Evolutionary conservation across 2,113 vertebrate genomes (phyloP), one percentile per base, ranked within the genome.

Genomic region (Rutilus rutilus): DNA sequence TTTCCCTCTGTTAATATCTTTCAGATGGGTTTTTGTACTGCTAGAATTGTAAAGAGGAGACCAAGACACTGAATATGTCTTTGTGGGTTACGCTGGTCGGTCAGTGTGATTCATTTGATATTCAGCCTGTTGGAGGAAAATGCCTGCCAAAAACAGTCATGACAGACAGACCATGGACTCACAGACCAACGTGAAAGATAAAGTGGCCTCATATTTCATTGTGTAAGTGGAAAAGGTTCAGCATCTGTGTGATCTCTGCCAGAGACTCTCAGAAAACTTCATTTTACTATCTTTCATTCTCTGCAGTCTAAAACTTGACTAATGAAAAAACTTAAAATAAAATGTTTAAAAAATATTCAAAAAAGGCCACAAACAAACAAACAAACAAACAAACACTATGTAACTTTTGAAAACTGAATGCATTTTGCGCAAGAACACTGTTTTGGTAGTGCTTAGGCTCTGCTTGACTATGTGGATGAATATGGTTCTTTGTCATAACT

Each of bases 1-100:
- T 89, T 90, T 91, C 89, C 87, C 85, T 57, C 87, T n/a, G 84
- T 65, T 86, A 90, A 91, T 65, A 82, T 83, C 82, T 84, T 79
- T 87, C 71, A 57, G 86, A 82, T 69, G 83, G 50, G 88, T 88
- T 69, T 65, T 65, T 15, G n/a, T 73, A 57, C 67, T 71, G 67
- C 19, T 23, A 91, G 42, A 83, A 81, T 87, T 86, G 87, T 90
- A 88, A 92, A 90, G 85, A 86, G 85, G 84, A 84, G 54, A 54
- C 39, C 52, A 50, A 21, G 77, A 88, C 80, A 54, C 73, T 50
- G 21, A 84, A 80, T 15, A 1, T 30, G 82, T 87, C 86, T 88
- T 89, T 87, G 86, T 52, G 88, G 79, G 82, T 25, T 87, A 84
- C 81, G 10, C 62, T 50, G 1, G 19, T 78, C 84, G 86, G 77